A percentile compares a stretch with the other conserved stretches of the same genome.
phyloP scores from a whole-genome alignment of 2,797 vertebrate genomes.

The Ptychadena robeensis region DNA sequence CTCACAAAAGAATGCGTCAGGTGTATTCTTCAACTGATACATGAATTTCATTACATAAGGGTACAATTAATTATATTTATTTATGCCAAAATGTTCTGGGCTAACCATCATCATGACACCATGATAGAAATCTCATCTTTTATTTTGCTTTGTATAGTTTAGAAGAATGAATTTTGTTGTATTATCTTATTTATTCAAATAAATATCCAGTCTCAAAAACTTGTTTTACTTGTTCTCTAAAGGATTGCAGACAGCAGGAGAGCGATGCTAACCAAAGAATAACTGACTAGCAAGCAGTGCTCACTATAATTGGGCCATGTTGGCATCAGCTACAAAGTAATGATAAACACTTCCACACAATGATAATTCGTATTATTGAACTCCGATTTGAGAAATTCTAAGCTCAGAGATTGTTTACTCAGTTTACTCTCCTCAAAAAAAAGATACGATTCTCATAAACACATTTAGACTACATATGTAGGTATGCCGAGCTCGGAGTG shows the following conservation, averaged over 20 bases:
- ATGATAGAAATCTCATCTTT: conserved; percentile 4
- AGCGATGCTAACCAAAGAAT: neutral
- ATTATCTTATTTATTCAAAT: conserved; percentile 7
- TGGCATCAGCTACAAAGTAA: neutral
- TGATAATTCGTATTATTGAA: neutral
- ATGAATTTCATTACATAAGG: conserved; percentile 8
- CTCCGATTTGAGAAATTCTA: neutral
- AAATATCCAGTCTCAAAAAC: neutral
- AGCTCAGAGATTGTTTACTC: neutral
- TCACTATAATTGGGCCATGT: neutral
- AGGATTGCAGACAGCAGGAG: neutral
- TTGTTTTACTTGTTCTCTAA: neutral
- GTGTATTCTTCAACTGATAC: conserved; percentile 11
- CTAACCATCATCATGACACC: conserved; percentile 7
- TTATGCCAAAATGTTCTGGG: conserved; percentile 29
- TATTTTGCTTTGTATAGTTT: conserved; percentile 11
- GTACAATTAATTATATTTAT: conserved; percentile 32
- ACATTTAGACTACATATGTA: neutral
- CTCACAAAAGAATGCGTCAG: conserved; percentile 10
- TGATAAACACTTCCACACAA: neutral
- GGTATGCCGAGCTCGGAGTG: neutral
- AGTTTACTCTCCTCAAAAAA: too few relatives aligned
- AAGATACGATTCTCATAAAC: too few relatives aligned
- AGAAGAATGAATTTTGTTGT: neutral
- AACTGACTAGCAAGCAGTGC: neutral